Conservation (phyloP, 2,113 vertebrate genomes). For the Cettia cetti region DNA sequence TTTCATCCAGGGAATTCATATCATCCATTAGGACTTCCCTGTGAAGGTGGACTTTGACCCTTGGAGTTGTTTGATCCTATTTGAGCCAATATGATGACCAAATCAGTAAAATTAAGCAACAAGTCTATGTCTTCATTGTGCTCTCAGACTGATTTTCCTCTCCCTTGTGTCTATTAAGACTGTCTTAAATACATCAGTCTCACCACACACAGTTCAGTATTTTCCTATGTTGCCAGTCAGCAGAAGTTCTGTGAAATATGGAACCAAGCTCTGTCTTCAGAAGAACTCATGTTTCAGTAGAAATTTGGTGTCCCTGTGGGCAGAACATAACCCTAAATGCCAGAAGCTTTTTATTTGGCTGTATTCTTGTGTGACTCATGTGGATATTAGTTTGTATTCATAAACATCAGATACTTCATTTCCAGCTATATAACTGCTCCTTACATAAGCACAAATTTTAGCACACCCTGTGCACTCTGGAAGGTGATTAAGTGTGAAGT, state of each 20-base stretch:
- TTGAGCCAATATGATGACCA: neutral
- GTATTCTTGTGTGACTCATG: neutral
- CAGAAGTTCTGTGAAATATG: neutral
- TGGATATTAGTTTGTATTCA: neutral
- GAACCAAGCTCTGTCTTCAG: neutral
- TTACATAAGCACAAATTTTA: neutral
- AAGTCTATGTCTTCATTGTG: neutral
- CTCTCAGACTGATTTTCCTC: neutral
- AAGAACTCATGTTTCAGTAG: fast-evolving
- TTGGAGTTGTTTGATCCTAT: neutral
- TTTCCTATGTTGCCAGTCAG: neutral
- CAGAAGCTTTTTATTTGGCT: neutral
- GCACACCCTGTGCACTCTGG: neutral
- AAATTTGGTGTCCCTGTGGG: neutral
- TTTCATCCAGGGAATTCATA: neutral
- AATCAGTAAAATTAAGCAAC: neutral
- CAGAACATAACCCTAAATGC: neutral
- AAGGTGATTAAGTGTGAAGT: neutral
- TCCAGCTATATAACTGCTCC: neutral
- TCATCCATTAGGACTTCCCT: neutral
- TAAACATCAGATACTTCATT: neutral
- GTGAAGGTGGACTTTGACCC: neutral
- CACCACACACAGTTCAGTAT: neutral
- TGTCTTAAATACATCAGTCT: neutral
- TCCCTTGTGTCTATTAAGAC: neutral